Evolutionary conservation across 2,113 vertebrate species (phyloP), one percentile per base, ranked within the genome.

Genomic region (Typhlomys cinereus): DNA sequence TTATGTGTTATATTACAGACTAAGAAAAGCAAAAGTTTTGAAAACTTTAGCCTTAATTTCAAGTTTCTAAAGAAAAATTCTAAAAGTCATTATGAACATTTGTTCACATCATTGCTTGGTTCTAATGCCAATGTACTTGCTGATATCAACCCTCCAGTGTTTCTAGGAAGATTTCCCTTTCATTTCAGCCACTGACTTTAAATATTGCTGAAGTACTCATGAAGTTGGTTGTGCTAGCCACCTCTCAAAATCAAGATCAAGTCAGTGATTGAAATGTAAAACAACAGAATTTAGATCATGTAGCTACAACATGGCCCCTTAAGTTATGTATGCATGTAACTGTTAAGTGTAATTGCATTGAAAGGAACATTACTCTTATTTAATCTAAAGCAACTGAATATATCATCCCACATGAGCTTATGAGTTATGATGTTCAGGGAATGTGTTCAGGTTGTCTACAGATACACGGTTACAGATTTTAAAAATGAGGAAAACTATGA

Each of bases 361-460:
- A 98, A 98, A 96, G 97, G 96, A 97, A 97, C 62, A 29, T 97
- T 98, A 98, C 98, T 98, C 96, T 97, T 96, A 96, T 97, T 97
- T 98, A 98, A 98, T 98, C 93, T 94, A 97, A 98, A 98, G 89
- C 97, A 98, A 96, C 97, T 96, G 95, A 97, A 91, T 81, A 90
- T 78, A 95, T 89, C 73, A 93, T 85, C 90, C 96, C 97, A 97
- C 95, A 92, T 66, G 92, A 92, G 69, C 75, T 94, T 85, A 54
- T 94, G n/a, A n/a, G n/a, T 94, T 92, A 93, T 97, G 95, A 85
- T 66, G 96, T 74, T 90, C 70, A 80, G 74, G 70, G 94, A 95
- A 93, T 97, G 97, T 97, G 92, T 91, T 50, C 80, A 70, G 94
- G 54, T 96, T 78, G 94, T 93, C n/a, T n/a, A n/a, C n/a, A 97